These are phyloP conservation scores for Eupeodes luniger DNA, from an alignment of 2,888 invertebrate genomes.

Conservation along the genomic window DNA sequence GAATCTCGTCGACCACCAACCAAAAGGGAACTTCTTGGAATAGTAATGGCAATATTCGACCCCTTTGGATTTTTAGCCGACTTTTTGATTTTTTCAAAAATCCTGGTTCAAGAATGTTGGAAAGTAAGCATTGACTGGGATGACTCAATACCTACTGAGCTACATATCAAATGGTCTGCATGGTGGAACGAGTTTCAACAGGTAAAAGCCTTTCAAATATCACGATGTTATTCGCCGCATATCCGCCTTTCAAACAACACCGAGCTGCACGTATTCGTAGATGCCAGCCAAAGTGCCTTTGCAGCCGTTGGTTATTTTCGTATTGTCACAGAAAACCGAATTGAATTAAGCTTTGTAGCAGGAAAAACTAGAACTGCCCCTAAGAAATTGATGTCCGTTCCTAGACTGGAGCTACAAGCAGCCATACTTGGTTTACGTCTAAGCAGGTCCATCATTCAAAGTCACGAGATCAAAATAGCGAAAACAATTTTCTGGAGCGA, in stretches of 20 bases:
- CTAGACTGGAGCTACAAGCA: constrained; percentile 13
- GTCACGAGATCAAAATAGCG: not conserved
- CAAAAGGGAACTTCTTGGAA: constrained; percentile 53
- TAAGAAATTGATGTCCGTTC: constrained; percentile 30
- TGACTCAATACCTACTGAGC: not conserved
- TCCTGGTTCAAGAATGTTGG: constrained; percentile 53
- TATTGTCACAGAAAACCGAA: not conserved
- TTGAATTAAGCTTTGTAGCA: constrained; percentile 32
- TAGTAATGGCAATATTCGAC: constrained; percentile 47
- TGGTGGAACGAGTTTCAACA: constrained; percentile 58
- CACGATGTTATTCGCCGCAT: constrained; percentile 30
- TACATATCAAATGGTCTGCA: too few species aligned
- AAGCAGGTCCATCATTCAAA: not conserved
- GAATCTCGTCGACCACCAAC: constrained; percentile 39
- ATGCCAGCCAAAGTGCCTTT: constrained; percentile 57
- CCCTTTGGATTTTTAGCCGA: constrained; percentile 76
- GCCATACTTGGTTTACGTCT: not conserved
- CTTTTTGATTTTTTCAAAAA: constrained; percentile 48
- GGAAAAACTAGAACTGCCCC: constrained; percentile 50
- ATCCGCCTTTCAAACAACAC: not conserved
- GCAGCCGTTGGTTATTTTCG: constrained; percentile 42
- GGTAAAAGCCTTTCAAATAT: constrained; percentile 1
- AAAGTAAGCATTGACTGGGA: constrained; percentile 54
- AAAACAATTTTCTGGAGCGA: not conserved
- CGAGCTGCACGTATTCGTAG: constrained; percentile 48